Evolutionary conservation across 2,113 vertebrate species (phyloP), one percentile per base, ranked within the genome.

Genomic region (Salvelinus namaycush): DNA sequence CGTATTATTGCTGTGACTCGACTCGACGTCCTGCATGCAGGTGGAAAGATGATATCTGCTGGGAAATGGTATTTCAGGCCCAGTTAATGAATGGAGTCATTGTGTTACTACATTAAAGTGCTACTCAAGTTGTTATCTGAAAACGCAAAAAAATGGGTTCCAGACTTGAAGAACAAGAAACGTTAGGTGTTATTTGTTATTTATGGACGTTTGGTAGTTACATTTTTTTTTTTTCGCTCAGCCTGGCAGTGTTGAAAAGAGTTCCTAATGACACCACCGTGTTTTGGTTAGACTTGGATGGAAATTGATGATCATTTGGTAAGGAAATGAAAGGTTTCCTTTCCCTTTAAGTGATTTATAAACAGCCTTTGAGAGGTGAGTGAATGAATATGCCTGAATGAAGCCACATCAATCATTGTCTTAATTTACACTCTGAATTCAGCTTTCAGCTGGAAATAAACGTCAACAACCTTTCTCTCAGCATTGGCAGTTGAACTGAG

Each of bases 41-140:
- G 77, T 76, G 81, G 84, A 85, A 76, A 82, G 87, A 88, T 89
- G 86, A 89, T 90, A 88, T 91, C 87, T 90, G 89, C 18, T 77
- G 76, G 62, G 76, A 78, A 78, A 79, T 72, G 80, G 73, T 84
- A 76, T 87, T 86, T 84, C 81, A 85, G 51, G 81, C 62, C 85
- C 34, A 12, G n/a, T 34, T 65, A 11, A 73, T 92, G 89, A 93
- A 92, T 89, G 82, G 85, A 76, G 65, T 78, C 89, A 92, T 92
- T 94, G 92, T 92, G 83, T 5, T 34, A 34, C 5, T 14, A 44
- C 90, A 91, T 72, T 31, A 81, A 87, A 84, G 84, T 87, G 81
- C 79, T 76, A 39, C 82, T 81, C 73, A 39, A 59, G 88, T 86
- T 84, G 87, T 93, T 93, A 92, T 93, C 89, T 87, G 86, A 82